phyloP scores from a whole-genome alignment of 2,888 invertebrate species.

The Tetragonula carbonaria region DNA sequence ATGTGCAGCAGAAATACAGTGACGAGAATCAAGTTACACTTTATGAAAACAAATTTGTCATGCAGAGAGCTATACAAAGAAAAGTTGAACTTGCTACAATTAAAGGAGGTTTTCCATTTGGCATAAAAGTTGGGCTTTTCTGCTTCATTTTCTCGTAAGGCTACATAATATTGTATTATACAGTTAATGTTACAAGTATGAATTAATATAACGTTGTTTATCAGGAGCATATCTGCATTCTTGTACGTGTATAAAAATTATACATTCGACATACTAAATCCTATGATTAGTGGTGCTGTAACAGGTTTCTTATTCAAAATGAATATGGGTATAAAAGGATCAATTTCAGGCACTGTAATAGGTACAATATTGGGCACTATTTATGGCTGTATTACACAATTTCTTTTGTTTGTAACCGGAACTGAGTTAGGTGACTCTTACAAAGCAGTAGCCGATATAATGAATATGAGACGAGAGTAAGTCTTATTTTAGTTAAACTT shows the following conservation, averaged over 20 bases:
- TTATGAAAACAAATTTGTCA: slow-evolving; percentile 88
- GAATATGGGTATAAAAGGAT: slow-evolving; percentile 88
- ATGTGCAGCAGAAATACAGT: slow-evolving; percentile 86
- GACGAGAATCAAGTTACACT: slow-evolving; percentile 90
- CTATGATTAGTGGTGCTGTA: slow-evolving; percentile 87
- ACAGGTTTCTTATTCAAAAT: slow-evolving; percentile 89
- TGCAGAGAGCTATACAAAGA: slow-evolving; percentile 90
- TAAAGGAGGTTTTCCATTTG: slow-evolving; percentile 90
- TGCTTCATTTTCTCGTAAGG: slow-evolving; percentile 89
- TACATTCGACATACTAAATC: slow-evolving; percentile 89
- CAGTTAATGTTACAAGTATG: not conserved
- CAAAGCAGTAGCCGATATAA: not conserved
- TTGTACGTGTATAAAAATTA: slow-evolving; percentile 88
- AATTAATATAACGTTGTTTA: slow-evolving; percentile 71
- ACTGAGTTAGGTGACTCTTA: slow-evolving; percentile 2
- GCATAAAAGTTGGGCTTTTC: slow-evolving; percentile 89
- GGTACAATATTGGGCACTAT: slow-evolving; percentile 87
- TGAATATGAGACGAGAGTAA: slow-evolving; percentile 26
- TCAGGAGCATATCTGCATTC: slow-evolving; percentile 87
- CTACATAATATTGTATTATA: not conserved
- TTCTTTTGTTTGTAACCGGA: slow-evolving; percentile 41
- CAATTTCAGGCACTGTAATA: slow-evolving; percentile 88
- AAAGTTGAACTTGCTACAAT: slow-evolving; percentile 86
- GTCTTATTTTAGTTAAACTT: not conserved
- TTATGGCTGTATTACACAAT: slow-evolving; percentile 84